A percentile compares a stretch with the other conserved stretches of the same genome.
Evolutionary conservation across 2,797 vertebrate genomes (phyloP).

Genomic region (Gymnoscopelus braueri): DNA sequence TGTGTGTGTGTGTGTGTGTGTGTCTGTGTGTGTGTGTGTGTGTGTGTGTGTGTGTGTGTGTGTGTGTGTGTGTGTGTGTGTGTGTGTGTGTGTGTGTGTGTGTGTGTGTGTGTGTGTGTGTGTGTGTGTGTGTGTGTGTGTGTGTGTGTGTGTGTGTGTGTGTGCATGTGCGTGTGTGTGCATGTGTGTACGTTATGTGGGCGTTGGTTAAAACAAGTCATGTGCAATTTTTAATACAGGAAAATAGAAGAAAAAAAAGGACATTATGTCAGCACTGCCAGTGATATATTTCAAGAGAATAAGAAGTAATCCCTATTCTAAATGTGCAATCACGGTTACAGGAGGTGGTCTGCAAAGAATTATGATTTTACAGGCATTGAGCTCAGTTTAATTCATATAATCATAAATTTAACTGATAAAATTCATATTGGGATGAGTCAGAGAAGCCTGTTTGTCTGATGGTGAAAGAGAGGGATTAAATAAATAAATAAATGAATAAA

Average conservation of each 20-base stretch:
- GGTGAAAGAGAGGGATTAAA: not conserved
- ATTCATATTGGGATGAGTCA: not conserved
- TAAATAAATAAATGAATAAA: no score
- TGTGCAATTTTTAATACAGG: not conserved
- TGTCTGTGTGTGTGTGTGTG: constrained; percentile 16
- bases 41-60: constrained; percentile 19
- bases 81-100: constrained; percentile 35
- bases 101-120: constrained; percentile 17
- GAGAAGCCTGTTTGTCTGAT: constrained; percentile 1
- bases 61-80: constrained; percentile 38
- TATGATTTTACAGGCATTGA: no score
- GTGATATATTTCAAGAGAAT: not conserved
- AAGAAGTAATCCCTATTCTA: constrained; percentile 17
- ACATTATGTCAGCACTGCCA: not conserved
- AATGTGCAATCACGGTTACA: no score
- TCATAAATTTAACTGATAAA: no score
- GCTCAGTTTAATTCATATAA: no score
- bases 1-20: not conserved
- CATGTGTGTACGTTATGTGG: constrained; percentile 47
- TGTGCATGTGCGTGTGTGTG: constrained; percentile 34
- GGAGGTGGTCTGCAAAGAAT: no score
- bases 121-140: constrained; percentile 13
- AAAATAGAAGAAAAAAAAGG: constrained; percentile 1
- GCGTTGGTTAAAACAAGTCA: constrained; percentile 33
- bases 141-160: constrained; percentile 36